Evolutionary conservation across 2,797 vertebrate species (phyloP).

Genomic region (Zalophus californianus): DNA sequence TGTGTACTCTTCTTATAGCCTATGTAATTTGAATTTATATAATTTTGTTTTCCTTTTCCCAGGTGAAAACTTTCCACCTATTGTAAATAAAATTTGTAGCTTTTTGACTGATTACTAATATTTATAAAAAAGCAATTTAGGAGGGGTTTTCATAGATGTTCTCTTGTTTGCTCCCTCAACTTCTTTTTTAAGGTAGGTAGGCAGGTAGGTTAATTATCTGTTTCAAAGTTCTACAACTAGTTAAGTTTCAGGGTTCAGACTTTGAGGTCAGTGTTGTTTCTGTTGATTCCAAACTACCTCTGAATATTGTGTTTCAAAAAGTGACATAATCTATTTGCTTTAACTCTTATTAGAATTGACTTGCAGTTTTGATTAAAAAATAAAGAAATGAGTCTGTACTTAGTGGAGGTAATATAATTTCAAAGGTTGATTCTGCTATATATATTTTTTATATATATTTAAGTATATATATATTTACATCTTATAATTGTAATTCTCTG

Average conservation of each 20-base stretch:
- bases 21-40: background rate
- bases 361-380: constrained; percentile 59
- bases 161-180: background rate
- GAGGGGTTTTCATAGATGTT: background rate
- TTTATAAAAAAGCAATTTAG: background rate
- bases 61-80: background rate
- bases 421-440: constrained; percentile 16
- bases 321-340: constrained; percentile 39
- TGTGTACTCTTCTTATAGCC: background rate
- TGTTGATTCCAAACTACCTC: background rate
- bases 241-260: background rate
- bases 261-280: background rate
- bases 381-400: constrained; percentile 46
- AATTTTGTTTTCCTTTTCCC: constrained; percentile 13
- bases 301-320: constrained; percentile 57
- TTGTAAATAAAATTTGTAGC: constrained; percentile 25
- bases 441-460: background rate
- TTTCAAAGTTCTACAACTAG: background rate
- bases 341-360: constrained; percentile 60
- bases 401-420: constrained; percentile 38
- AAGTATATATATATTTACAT: background rate
- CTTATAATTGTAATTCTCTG: background rate
- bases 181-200: background rate
- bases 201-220: background rate
- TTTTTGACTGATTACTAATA: background rate